Conservation (phyloP, 2,113 vertebrate genomes). For the Xyrauchen texanus region DNA sequence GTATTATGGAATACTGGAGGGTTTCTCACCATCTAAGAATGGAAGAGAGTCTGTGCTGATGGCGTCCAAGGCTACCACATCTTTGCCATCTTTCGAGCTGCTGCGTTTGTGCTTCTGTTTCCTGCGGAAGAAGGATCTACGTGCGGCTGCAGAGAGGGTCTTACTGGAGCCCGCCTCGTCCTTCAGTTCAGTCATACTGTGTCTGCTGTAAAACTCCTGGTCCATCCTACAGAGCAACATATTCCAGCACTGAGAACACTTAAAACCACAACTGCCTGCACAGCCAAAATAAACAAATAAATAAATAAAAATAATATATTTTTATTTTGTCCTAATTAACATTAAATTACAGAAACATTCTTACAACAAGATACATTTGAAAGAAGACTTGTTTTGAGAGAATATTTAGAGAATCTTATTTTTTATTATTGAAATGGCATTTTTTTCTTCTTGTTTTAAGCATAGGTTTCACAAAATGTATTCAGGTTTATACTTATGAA, state of each 20-base stretch:
- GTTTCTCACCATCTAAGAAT: constrained; percentile 87
- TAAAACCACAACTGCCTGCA: not conserved
- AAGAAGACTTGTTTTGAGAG: too few species aligned
- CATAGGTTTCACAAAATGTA: too few species aligned
- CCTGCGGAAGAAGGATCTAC: constrained; percentile 94
- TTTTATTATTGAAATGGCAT: too few species aligned
- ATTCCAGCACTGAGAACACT: not conserved
- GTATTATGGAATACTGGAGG: not conserved
- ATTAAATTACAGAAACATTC: too few species aligned
- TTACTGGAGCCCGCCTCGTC: constrained; percentile 86
- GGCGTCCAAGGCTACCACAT: constrained; percentile 88
- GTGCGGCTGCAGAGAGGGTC: constrained; percentile 90
- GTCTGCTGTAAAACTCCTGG: constrained; percentile 95
- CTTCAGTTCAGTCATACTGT: constrained; percentile 92
- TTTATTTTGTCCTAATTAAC: too few species aligned
- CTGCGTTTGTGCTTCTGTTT: constrained; percentile 97
- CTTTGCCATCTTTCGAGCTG: constrained; percentile 95
- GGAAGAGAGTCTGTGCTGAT: constrained; percentile 94
- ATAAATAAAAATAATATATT: too few species aligned
- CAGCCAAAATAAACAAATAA: too few species aligned
- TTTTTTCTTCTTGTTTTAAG: too few species aligned
- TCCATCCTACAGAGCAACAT: constrained; percentile 83
- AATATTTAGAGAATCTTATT: too few species aligned
- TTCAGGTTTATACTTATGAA: too few species aligned
- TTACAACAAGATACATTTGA: too few species aligned